Percentiles rank a stretch among this genome's conserved stretches.
Conservation (phyloP, 2,888 invertebrate genomes). For the Mesochorus sp. region DNA sequence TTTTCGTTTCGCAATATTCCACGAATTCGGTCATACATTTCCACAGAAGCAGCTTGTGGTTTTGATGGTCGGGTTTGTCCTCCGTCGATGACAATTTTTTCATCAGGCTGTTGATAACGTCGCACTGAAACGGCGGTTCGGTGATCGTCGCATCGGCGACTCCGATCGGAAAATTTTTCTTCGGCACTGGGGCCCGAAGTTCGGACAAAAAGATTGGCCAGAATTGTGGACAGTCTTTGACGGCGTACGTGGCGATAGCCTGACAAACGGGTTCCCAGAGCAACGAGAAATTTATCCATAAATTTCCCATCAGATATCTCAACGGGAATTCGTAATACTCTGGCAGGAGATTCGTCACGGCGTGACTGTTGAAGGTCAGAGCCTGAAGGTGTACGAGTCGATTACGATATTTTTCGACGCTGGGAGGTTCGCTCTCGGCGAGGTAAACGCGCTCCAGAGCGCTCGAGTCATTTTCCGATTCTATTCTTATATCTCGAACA, state of each 20-base stretch:
- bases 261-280: slow-evolving; percentile 93
- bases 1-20: slow-evolving; percentile 90
- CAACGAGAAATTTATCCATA: slow-evolving; percentile 94
- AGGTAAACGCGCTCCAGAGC: slow-evolving; percentile 80
- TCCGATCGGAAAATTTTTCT: slow-evolving; percentile 81
- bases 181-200: slow-evolving; percentile 82
- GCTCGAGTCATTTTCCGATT: slow-evolving; percentile 67
- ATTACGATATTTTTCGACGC: slow-evolving; percentile 91
- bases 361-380: slow-evolving; percentile 83
- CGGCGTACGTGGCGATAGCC: slow-evolving; percentile 89
- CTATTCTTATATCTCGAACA: slow-evolving; percentile 83
- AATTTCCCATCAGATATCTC: slow-evolving; percentile 90
- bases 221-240: slow-evolving; percentile 84
- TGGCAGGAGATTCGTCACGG: slow-evolving; percentile 83
- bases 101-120: slow-evolving; percentile 68
- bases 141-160: slow-evolving; percentile 75
- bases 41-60: slow-evolving; percentile 92
- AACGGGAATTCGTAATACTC: slow-evolving; percentile 87
- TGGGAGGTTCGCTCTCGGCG: slow-evolving; percentile 88
- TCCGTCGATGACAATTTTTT: slow-evolving; percentile 78
- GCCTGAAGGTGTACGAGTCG: slow-evolving; percentile 89
- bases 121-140: slow-evolving; percentile 67
- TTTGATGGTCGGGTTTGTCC: slow-evolving; percentile 88
- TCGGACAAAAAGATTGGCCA: slow-evolving; percentile 88
- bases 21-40: slow-evolving; percentile 89